phyloP scores from a whole-genome alignment of 1,140 invertebrate genomes.

The Camponotus floridanus region DNA sequence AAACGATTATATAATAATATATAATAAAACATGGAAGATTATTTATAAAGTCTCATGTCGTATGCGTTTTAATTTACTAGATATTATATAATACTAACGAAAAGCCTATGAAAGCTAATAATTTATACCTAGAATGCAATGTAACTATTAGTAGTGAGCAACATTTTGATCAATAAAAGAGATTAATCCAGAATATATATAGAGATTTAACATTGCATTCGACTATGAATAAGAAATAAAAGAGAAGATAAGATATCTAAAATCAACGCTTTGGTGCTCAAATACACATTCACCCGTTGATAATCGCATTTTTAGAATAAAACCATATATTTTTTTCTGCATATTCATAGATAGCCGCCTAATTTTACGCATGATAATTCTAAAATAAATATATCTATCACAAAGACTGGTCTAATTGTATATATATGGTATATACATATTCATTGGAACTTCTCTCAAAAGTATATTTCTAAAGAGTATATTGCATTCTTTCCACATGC shows the following conservation, averaged over 20 bases:
- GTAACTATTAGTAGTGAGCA: constrained; percentile 72
- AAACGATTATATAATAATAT: constrained; percentile 20
- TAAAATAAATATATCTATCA: constrained; percentile 86
- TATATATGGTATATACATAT: too few relatives aligned
- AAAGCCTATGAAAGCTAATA: constrained; percentile 44
- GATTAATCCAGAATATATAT: constrained; percentile 49
- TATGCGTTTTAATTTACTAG: constrained; percentile 45
- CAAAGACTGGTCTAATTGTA: constrained; percentile 81
- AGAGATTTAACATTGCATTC: constrained; percentile 7
- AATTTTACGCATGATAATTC: constrained; percentile 71
- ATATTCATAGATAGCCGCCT: constrained; percentile 70
- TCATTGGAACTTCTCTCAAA: too few relatives aligned
- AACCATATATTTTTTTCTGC: constrained; percentile 16
- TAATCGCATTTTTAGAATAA: constrained; percentile 11
- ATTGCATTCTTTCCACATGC: too few relatives aligned
- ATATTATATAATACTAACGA: constrained; percentile 55
- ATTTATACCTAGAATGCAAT: constrained; percentile 11
- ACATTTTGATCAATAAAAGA: constrained; percentile 60
- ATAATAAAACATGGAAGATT: constrained; percentile 34
- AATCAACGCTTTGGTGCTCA: constrained; percentile 71
- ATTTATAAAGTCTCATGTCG: constrained; percentile 30
- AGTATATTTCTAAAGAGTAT: too few relatives aligned
- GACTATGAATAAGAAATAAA: constrained; percentile 55
- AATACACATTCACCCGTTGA: constrained; percentile 37
- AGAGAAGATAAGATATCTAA: constrained; percentile 70